Evolutionary conservation across 2,888 invertebrate genomes (phyloP).

Genomic region (Metellina segmentata): DNA sequence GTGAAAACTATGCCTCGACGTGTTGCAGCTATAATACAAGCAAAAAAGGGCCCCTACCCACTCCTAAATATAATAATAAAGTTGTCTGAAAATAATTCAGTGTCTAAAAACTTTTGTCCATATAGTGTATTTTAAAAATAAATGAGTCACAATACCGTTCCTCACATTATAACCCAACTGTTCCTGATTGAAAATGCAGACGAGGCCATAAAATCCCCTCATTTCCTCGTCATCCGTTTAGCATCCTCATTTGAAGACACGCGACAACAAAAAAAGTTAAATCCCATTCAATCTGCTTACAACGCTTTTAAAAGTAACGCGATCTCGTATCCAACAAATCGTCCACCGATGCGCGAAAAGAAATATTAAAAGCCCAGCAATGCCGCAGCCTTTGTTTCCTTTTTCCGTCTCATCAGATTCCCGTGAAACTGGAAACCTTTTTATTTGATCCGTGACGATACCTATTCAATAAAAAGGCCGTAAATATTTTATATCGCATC

Average conservation of each 20-base stretch:
- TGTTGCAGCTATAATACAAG: too few relatives aligned
- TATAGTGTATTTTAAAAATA: too few relatives aligned
- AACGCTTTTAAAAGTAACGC: neutral
- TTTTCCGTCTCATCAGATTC: constrained; percentile 39
- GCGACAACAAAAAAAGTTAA: neutral
- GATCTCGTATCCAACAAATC: constrained; percentile 29
- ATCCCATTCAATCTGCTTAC: constrained; percentile 11
- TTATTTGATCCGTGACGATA: constrained; percentile 72
- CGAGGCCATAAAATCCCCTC: neutral
- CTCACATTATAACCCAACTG: too few relatives aligned
- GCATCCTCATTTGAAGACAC: neutral
- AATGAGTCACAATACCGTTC: too few relatives aligned
- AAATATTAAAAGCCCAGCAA: neutral
- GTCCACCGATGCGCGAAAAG: neutral
- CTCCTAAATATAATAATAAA: too few relatives aligned
- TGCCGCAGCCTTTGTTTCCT: neutral
- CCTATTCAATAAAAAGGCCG: constrained; percentile 72
- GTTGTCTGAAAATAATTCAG: too few relatives aligned
- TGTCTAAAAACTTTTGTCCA: too few relatives aligned
- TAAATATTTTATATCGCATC: constrained; percentile 75
- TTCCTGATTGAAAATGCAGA: neutral
- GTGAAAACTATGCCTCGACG: too few relatives aligned
- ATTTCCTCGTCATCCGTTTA: neutral
- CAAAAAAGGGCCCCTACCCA: too few relatives aligned
- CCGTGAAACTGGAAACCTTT: constrained; percentile 59